Evolutionary conservation across 2,797 vertebrate species (phyloP).

Genomic region (Agapornis canus): DNA sequence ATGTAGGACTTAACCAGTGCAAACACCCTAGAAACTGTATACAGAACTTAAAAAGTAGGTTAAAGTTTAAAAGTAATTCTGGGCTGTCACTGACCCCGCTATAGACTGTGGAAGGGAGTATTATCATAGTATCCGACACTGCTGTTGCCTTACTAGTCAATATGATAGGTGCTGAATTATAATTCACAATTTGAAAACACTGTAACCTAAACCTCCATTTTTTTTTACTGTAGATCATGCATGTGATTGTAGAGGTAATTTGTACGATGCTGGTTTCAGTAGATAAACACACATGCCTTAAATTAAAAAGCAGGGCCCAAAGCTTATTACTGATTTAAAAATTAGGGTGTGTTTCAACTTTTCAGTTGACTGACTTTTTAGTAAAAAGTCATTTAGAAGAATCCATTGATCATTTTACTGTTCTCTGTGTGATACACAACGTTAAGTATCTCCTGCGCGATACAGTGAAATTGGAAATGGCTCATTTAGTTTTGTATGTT

Average conservation of each 20-base stretch:
- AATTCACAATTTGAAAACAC: slow-evolving; percentile 81
- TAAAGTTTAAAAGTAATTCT: slow-evolving; percentile 76
- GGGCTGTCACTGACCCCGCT: slow-evolving; percentile 74
- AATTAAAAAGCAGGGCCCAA: slow-evolving; percentile 81
- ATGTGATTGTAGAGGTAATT: slow-evolving; percentile 81
- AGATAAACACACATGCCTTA: slow-evolving; percentile 86
- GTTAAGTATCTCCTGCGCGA: slow-evolving; percentile 37
- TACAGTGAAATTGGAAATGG: slow-evolving; percentile 59
- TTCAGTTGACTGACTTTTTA: slow-evolving; percentile 70
- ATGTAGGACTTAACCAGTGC: slow-evolving; percentile 79
- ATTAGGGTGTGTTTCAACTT: slow-evolving; percentile 71
- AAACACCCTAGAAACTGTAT: slow-evolving; percentile 77
- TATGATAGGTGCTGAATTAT: slow-evolving; percentile 86
- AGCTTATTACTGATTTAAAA: slow-evolving; percentile 72
- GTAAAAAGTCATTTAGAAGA: slow-evolving; percentile 66
- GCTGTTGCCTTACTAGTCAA: slow-evolving; percentile 88
- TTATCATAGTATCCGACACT: slow-evolving; percentile 81
- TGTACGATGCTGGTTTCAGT: slow-evolving; percentile 77
- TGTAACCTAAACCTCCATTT: slow-evolving; percentile 78
- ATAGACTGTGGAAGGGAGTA: slow-evolving; percentile 79
- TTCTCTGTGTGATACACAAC: slow-evolving; percentile 1
- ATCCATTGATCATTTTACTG: slow-evolving; percentile 56
- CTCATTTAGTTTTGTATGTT: slow-evolving; percentile 62
- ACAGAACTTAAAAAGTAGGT: slow-evolving; percentile 73
- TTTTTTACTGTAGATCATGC: slow-evolving; percentile 81